Base-by-base conservation (phyloP, 1,140 invertebrate species). In the Psilanteris sp. region DNA sequence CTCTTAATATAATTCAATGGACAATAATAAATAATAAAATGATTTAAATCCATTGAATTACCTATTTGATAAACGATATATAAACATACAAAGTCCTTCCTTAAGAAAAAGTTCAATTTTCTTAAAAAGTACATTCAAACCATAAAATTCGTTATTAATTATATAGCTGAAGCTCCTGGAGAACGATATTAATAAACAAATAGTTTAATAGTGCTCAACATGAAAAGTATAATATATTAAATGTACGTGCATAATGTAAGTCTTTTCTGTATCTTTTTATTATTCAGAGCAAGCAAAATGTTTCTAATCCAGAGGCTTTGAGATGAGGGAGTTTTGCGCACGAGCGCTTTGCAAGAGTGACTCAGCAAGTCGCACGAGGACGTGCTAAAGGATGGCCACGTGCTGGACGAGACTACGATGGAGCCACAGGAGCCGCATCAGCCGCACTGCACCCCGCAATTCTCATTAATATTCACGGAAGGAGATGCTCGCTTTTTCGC, bases 401-500 rank as follows among this genome's bases (percentile, higher is more conserved):
- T 76, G 79, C 76, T 75, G 62, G 78, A 79, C 78, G 52, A 37
- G 34, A 57, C 66, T 73, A 52, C 61, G 36, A 74, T 48, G 55
- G 59, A 72, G 62, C 66, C 66, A 43, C 71, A 66, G 44, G 41
- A 68, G 52, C 71, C 66, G 48, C 61, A 74, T 39, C 39, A 74
- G 57, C 64, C 74, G 70, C 72, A 77, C 43, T 77, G 74, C 55
- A 61, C 79, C 77, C 74, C 59, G 76, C 67, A 79, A 72, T 70
- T 50, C 75, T 82, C 81, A 83, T 85, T 86, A 85, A 85, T 85
- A 86, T 86, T 86, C 85, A 83, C 79, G 57, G 75, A 67, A 79
- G 71, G 79, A 81, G 75, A 80, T 68, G 68, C 81, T 67, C 83
- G 79, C 82, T 86, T 86, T 86, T 85, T 85, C 82, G 79, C 81